These are phyloP conservation scores for Hecatera dysodea DNA, from an alignment of 2,888 invertebrate species.

Conservation along the genomic window DNA sequence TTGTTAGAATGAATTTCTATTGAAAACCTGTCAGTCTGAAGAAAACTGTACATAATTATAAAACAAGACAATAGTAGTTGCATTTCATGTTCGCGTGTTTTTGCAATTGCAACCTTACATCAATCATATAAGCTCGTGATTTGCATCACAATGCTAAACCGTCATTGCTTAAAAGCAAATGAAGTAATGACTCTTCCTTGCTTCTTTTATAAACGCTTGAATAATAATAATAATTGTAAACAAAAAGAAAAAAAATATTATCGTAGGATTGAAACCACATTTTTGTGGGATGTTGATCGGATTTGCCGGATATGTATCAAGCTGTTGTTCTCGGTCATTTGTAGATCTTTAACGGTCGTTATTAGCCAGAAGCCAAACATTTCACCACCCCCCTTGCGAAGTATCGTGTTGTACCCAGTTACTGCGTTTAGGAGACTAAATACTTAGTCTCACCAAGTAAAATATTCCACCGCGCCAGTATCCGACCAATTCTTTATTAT, in stretches of 20 bases:
- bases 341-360: too few species aligned
- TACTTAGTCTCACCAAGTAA: background rate
- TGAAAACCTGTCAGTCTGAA: slow-evolving; percentile 12
- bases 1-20: background rate
- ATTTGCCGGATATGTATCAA: background rate
- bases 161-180: background rate
- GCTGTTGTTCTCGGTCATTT: background rate
- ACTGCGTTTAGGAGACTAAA: too few species aligned
- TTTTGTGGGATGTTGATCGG: slow-evolving; percentile 5
- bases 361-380: background rate
- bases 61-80: background rate
- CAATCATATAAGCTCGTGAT: background rate
- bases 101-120: background rate
- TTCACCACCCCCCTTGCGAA: background rate
- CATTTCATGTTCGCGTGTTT: background rate
- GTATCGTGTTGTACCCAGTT: background rate
- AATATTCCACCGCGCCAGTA: background rate
- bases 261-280: slow-evolving; percentile 3
- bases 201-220: slow-evolving; percentile 7
- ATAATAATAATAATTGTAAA: slow-evolving; percentile 31
- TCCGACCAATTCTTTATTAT: too few species aligned
- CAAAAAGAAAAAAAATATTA: slow-evolving; percentile 26
- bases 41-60: background rate
- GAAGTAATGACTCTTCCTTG: background rate
- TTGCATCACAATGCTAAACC: background rate